Evolutionary conservation across 2,113 vertebrate genomes (phyloP).

Genomic region (Pangasianodon hypophthalmus): DNA sequence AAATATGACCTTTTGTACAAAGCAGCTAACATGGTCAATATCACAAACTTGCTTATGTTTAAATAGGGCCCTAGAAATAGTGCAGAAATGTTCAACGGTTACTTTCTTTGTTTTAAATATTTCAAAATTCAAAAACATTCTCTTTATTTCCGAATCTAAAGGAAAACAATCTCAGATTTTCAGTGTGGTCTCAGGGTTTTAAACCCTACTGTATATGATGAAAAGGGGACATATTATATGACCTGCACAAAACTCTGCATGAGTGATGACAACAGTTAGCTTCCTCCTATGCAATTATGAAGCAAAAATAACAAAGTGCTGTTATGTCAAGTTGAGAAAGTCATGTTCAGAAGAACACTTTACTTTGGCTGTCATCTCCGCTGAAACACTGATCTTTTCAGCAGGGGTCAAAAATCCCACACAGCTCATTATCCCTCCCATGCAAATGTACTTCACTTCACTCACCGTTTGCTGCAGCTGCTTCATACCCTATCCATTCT

Average conservation of each 20-base stretch:
- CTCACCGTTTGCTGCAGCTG: slow-evolving; percentile 32
- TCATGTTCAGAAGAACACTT: slow-evolving; percentile 26
- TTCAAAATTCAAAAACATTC: not conserved
- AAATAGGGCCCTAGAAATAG: not conserved
- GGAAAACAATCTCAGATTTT: not conserved
- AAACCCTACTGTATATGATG: too few relatives aligned
- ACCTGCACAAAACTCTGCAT: slow-evolving; percentile 1
- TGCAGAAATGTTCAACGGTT: not conserved
- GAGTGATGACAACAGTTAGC: not conserved
- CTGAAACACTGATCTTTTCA: slow-evolving; percentile 22
- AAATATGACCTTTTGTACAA: not conserved
- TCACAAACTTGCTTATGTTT: not conserved
- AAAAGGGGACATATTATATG: not conserved
- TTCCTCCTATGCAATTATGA: slow-evolving; percentile 17
- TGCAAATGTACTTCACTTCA: slow-evolving; percentile 39
- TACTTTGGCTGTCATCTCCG: slow-evolving; percentile 28
- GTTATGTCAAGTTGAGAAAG: slow-evolving; percentile 2
- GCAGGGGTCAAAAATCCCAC: slow-evolving; percentile 27
- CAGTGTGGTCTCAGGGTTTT: not conserved
- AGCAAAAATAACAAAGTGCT: slow-evolving; percentile 2
- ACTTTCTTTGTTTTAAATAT: not conserved
- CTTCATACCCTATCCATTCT: slow-evolving; percentile 21
- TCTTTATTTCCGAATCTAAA: not conserved
- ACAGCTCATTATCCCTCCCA: slow-evolving; percentile 25
- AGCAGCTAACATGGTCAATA: not conserved